These are phyloP conservation scores for Aspidiotus rigidus DNA, from an alignment of 2,888 invertebrate genomes.

Conservation along the genomic window DNA sequence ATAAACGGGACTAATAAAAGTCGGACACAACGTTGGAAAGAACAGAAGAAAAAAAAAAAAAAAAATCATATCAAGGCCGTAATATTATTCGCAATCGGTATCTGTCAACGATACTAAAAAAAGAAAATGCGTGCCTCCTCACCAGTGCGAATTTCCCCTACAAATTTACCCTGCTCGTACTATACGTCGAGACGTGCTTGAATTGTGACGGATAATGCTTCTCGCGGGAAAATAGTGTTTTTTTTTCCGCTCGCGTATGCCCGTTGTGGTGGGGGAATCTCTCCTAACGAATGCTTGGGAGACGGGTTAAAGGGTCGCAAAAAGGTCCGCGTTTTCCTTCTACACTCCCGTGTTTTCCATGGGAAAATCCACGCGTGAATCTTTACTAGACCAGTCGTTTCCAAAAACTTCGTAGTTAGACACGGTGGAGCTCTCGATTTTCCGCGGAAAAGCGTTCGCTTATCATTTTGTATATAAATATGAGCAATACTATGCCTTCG, in stretches of 20 bases:
- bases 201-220: conserved; percentile 32
- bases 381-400: conserved; percentile 26
- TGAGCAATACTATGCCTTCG: not conserved
- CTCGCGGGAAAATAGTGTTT: conserved; percentile 25
- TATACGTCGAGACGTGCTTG: conserved; percentile 14
- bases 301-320: conserved; percentile 22
- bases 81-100: conserved; percentile 1
- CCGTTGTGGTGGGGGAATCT: conserved; percentile 23
- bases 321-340: conserved; percentile 25
- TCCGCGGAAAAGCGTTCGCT: conserved; percentile 4
- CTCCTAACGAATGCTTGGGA: conserved; percentile 19
- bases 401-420: conserved; percentile 16
- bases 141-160: not conserved
- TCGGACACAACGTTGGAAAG: too few species aligned
- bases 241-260: conserved; percentile 20
- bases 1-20: too few species aligned
- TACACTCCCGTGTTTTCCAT: conserved; percentile 1
- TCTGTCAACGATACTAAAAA: conserved; percentile 9
- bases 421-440: conserved; percentile 3
- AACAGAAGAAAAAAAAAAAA: too few species aligned
- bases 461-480: not conserved
- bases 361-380: conserved; percentile 32
- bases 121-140: conserved; percentile 7
- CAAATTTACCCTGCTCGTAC: not conserved
- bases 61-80: not conserved